phyloP scores from a whole-genome alignment of 2,797 vertebrate genomes.

The Rachycentron canadum region DNA sequence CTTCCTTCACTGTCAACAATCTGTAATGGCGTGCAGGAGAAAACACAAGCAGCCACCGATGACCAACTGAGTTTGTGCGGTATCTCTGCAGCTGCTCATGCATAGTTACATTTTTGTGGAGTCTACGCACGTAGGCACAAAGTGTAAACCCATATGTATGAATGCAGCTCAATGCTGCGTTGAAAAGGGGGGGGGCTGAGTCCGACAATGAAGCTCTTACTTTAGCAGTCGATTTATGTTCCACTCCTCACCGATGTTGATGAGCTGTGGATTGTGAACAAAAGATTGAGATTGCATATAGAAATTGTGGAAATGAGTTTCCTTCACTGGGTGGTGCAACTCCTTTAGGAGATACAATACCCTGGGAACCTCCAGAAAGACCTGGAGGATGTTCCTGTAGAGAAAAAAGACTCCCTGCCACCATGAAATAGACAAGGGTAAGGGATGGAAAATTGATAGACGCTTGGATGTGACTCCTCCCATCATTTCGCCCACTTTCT shows the following conservation, averaged over 20 bases:
- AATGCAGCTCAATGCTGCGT: not conserved
- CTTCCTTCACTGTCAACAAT: not conserved
- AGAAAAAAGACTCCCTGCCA: not conserved
- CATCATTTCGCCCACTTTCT: not conserved
- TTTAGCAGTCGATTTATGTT: not conserved
- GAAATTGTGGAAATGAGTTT: not conserved
- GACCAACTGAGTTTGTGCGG: not conserved
- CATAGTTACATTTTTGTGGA: not conserved
- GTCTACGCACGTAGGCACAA: not conserved
- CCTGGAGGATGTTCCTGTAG: not conserved
- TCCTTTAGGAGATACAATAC: not conserved
- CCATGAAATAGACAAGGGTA: not conserved
- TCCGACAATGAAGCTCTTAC: not conserved
- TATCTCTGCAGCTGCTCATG: not conserved
- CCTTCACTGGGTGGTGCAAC: not conserved
- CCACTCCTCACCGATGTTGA: not conserved
- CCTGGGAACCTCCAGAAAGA: not conserved
- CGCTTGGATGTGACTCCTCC: not conserved
- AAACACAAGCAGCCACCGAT: not conserved
- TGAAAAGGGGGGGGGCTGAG: not conserved
- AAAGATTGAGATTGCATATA: not conserved
- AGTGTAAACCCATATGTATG: not conserved
- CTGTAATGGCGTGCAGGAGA: not conserved
- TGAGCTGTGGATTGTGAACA: not conserved
- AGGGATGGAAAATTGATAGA: not conserved